Evolutionary conservation across 2,888 invertebrate species (phyloP).

Genomic region (Diplolepis rosae): DNA sequence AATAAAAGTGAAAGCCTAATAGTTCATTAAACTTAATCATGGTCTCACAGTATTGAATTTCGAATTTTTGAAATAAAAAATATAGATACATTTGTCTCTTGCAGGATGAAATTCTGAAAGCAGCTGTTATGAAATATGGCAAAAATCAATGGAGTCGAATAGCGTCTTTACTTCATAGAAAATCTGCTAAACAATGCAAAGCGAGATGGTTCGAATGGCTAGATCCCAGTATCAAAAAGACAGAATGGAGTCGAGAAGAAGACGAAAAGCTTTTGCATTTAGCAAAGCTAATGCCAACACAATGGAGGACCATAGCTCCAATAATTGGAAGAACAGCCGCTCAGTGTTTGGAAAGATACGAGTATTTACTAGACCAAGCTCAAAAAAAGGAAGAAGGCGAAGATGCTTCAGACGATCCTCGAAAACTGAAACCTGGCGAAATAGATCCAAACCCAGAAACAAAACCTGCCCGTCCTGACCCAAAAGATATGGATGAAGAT

Average conservation of each 20-base stretch:
- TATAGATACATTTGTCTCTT: conserved; percentile 38
- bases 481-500: conserved; percentile 99
- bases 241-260: conserved; percentile 99
- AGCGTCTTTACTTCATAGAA: conserved; percentile 96
- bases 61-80: too few species aligned
- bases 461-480: conserved; percentile 98
- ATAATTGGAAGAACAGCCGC: conserved; percentile 99
- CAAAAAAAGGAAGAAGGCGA: conserved; percentile 97
- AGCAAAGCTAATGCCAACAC: conserved; percentile 99
- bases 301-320: conserved; percentile 99
- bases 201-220: conserved; percentile 99
- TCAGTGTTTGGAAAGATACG: conserved; percentile 98
- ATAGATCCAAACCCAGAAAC: conserved; percentile 99
- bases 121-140: conserved; percentile 99
- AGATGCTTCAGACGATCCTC: conserved; percentile 93
- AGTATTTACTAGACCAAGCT: conserved; percentile 97
- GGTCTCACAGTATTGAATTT: too few species aligned
- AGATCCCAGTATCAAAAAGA: conserved; percentile 99
- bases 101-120: conserved; percentile 99
- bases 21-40: too few species aligned
- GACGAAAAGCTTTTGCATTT: conserved; percentile 98
- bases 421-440: conserved; percentile 98
- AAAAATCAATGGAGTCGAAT: conserved; percentile 99
- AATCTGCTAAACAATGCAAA: conserved; percentile 99
- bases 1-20: too few species aligned